These are phyloP conservation scores for Calcarius lapponicus DNA, from an alignment of 2,797 vertebrate species.

Conservation along the genomic window DNA sequence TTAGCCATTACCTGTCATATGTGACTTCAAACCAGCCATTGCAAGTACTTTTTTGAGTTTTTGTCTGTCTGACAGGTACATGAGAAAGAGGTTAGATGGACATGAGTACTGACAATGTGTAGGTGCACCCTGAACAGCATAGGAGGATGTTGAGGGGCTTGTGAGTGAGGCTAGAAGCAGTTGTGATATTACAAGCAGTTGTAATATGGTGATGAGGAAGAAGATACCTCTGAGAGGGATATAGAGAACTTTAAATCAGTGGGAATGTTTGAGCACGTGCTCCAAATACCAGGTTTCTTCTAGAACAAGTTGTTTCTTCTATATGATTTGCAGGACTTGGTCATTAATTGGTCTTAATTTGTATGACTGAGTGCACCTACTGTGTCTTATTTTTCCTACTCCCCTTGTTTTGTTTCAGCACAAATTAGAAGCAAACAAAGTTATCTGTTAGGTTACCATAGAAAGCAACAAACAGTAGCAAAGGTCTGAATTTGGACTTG, in stretches of 20 bases:
- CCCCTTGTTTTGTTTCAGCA: not conserved
- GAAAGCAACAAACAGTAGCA: not conserved
- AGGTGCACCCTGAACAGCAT: not conserved
- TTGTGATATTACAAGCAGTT: not conserved
- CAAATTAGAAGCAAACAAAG: not conserved
- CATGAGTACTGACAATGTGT: not conserved
- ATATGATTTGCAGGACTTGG: not conserved
- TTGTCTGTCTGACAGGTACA: fast-evolving
- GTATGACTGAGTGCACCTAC: not conserved
- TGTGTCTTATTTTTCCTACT: not conserved
- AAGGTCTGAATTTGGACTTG: not conserved
- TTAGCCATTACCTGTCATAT: not conserved
- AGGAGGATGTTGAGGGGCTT: not conserved
- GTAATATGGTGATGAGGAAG: not conserved
- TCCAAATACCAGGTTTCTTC: not conserved
- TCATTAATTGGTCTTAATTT: not conserved
- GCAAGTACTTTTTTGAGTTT: not conserved
- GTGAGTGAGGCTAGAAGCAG: no score
- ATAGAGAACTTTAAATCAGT: not conserved
- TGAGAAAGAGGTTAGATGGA: not conserved
- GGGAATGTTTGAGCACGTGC: not conserved
- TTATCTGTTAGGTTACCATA: not conserved
- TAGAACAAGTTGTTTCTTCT: not conserved
- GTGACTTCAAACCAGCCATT: not conserved
- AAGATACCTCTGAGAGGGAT: not conserved